These are phyloP conservation scores for Zelleria hepariella DNA, from an alignment of 2,888 invertebrate species.

Conservation along the genomic window DNA sequence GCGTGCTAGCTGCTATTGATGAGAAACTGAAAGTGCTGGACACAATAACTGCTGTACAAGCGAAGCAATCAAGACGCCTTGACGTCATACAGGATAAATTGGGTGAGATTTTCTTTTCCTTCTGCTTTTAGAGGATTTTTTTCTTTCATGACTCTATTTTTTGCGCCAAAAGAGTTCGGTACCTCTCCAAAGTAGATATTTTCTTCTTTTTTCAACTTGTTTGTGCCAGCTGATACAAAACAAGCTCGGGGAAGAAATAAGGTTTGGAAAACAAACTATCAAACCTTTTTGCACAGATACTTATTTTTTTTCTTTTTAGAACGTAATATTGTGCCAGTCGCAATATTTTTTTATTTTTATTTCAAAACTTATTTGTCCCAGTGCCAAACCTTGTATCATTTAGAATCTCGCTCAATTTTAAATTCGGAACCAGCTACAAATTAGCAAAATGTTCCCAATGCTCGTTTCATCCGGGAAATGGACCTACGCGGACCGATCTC, in stretches of 20 bases:
- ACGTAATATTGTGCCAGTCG: too few relatives aligned
- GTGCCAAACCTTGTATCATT: too few relatives aligned
- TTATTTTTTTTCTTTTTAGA: too few relatives aligned
- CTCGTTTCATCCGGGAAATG: slow-evolving; percentile 23
- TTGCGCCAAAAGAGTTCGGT: too few relatives aligned
- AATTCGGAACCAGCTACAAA: neutral
- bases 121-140: neutral
- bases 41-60: slow-evolving; percentile 50
- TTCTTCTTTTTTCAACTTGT: too few relatives aligned
- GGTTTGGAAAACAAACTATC: too few relatives aligned
- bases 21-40: slow-evolving; percentile 55
- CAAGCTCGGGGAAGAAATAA: too few relatives aligned
- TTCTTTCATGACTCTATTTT: neutral
- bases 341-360: too few relatives aligned
- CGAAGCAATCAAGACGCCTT: slow-evolving; percentile 54
- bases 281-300: too few relatives aligned
- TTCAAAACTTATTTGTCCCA: too few relatives aligned
- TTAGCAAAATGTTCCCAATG: neutral
- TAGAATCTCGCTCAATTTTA: neutral
- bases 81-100: slow-evolving; percentile 64
- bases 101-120: slow-evolving; percentile 28
- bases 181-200: too few relatives aligned
- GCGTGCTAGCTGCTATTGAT: slow-evolving; percentile 51
- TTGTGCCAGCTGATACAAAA: too few relatives aligned
- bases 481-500: slow-evolving; percentile 17